Percentiles rank a stretch among this genome's conserved stretches.
Evolutionary conservation across 2,113 vertebrate species (phyloP).

Genomic region (Myodes glareolus): DNA sequence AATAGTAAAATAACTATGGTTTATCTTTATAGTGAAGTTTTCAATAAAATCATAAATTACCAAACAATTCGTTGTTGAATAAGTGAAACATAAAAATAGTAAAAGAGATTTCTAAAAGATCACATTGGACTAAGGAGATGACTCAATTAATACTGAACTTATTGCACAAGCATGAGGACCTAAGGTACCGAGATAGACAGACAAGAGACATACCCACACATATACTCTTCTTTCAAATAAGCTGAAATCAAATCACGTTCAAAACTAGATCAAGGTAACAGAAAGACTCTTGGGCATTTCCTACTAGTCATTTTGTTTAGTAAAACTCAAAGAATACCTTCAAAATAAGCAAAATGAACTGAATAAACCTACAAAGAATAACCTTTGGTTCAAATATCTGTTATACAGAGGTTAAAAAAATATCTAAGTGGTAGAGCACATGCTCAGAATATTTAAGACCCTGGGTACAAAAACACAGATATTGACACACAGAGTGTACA

Average conservation of each 20-base stretch:
- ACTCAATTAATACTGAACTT: neutral
- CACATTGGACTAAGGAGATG: neutral
- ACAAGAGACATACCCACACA: neutral
- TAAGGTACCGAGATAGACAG: neutral
- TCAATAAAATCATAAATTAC: neutral
- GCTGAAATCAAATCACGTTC: slow-evolving; percentile 7
- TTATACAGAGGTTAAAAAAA: neutral
- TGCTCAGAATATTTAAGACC: neutral
- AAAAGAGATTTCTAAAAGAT: neutral
- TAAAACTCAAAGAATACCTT: neutral
- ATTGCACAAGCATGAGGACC: neutral
- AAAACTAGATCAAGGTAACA: neutral
- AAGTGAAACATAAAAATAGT: neutral
- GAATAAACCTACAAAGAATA: neutral
- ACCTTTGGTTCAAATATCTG: neutral
- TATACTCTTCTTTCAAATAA: slow-evolving; percentile 10
- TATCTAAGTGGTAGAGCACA: neutral
- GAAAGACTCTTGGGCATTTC: slow-evolving; percentile 1
- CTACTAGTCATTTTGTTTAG: neutral
- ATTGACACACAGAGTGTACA: neutral
- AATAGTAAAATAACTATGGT: neutral
- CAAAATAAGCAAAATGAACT: slow-evolving; percentile 27
- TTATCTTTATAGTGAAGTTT: neutral
- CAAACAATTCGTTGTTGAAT: neutral
- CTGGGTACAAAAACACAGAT: neutral